Percentiles rank a stretch among this genome's conserved stretches.
Conservation (phyloP, 1,140 invertebrate species). For the Temnothorax longispinosus region DNA sequence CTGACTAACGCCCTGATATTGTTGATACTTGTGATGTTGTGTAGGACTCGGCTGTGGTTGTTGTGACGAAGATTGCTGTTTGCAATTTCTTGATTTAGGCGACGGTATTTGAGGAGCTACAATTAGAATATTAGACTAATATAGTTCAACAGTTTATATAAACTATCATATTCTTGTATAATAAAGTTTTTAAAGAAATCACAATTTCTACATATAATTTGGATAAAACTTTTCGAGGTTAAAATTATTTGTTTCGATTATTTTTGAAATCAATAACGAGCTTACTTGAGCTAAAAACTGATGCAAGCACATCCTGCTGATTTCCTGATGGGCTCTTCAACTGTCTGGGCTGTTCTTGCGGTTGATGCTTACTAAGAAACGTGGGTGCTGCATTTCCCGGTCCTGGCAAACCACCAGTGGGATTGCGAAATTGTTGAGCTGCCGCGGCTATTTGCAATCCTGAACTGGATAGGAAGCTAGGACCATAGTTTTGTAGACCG, state of each 20-base stretch:
- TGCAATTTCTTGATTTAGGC: constrained; percentile 85
- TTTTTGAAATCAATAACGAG: constrained; percentile 18
- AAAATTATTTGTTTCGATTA: not conserved
- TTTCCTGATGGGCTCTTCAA: constrained; percentile 87
- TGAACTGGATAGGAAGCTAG: constrained; percentile 86
- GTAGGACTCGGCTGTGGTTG: constrained; percentile 87
- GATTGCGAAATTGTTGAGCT: constrained; percentile 86
- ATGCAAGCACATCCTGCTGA: constrained; percentile 86
- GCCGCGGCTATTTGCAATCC: constrained; percentile 85
- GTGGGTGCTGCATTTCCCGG: constrained; percentile 84
- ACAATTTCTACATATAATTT: not conserved
- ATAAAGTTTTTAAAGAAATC: constrained; percentile 20
- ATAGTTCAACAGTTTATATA: not conserved
- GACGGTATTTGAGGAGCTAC: constrained; percentile 86
- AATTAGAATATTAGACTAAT: constrained; percentile 26
- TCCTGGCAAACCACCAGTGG: constrained; percentile 84
- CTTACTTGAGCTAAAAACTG: constrained; percentile 86
- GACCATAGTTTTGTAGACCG: constrained; percentile 87
- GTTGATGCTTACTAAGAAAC: constrained; percentile 86
- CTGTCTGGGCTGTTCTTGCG: constrained; percentile 87
- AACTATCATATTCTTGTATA: not conserved
- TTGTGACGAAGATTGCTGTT: constrained; percentile 83
- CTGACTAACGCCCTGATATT: constrained; percentile 85
- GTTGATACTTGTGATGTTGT: constrained; percentile 87
- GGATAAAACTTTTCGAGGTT: constrained; percentile 12